Evolutionary conservation across 1,140 invertebrate genomes (phyloP).

Genomic region (Diachasmimorpha longicaudata): DNA sequence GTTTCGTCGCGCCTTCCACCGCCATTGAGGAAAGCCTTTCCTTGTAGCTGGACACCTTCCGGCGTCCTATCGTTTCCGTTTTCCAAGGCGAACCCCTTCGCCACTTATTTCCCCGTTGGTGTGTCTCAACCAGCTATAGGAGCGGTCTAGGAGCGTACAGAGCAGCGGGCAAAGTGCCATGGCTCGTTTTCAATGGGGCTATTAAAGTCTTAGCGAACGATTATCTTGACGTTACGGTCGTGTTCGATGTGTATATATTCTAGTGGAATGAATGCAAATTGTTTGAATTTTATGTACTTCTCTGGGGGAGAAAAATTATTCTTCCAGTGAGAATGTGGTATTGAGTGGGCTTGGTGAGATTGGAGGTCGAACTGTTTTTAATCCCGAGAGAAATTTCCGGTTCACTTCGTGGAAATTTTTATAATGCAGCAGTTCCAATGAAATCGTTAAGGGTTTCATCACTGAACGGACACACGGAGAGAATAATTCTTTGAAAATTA

Average conservation of each 20-base stretch:
- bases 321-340: too few relatives aligned
- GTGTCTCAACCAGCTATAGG: background rate
- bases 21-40: constrained; percentile 48
- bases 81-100: constrained; percentile 25
- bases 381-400: too few relatives aligned
- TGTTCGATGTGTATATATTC: background rate
- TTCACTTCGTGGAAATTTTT: too few relatives aligned
- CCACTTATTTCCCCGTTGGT: background rate
- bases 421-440: too few relatives aligned
- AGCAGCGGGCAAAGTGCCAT: background rate
- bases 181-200: constrained; percentile 1
- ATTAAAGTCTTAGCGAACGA: constrained; percentile 8
- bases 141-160: background rate
- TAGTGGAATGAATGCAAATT: background rate
- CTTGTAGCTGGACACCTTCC: constrained; percentile 58
- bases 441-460: too few relatives aligned
- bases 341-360: too few relatives aligned
- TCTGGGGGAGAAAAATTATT: background rate
- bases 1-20: background rate
- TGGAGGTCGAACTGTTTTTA: too few relatives aligned
- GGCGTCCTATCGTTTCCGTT: constrained; percentile 58
- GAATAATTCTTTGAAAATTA: too few relatives aligned
- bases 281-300: background rate
- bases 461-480: too few relatives aligned
- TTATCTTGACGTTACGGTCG: constrained; percentile 1